A percentile compares a stretch with the other conserved stretches of the same genome.
These are phyloP conservation scores for Perodicticus potto DNA, from an alignment of 2,797 vertebrate genomes.

Conservation along the genomic window DNA sequence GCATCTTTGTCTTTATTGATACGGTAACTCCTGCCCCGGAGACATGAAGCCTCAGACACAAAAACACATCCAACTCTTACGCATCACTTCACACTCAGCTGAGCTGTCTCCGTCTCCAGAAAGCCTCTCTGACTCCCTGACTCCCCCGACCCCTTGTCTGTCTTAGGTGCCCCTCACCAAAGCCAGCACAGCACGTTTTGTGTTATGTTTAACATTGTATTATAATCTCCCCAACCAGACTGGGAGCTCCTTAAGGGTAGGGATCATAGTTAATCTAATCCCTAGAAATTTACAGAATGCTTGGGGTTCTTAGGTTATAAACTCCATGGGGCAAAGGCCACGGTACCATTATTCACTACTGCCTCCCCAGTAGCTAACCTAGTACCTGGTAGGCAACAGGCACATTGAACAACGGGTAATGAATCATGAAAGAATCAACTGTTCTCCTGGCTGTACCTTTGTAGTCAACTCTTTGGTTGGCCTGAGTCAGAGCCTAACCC, in stretches of 20 bases:
- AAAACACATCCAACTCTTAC: not conserved
- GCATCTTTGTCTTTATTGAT: not conserved
- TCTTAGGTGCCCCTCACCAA: not conserved
- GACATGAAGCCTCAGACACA: not conserved
- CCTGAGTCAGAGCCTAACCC: not conserved
- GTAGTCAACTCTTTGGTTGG: not conserved
- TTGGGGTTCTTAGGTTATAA: not conserved
- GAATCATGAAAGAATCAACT: not conserved
- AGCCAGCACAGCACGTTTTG: not conserved
- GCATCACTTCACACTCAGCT: not conserved
- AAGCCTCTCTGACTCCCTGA: not conserved
- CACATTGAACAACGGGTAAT: not conserved
- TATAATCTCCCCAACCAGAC: not conserved
- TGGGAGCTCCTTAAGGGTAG: not conserved
- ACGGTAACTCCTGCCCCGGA: not conserved
- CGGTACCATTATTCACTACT: not conserved
- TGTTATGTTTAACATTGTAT: not conserved
- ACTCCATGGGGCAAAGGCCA: not conserved
- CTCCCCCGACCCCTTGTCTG: not conserved
- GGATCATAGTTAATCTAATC: not conserved
- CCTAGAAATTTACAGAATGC: not conserved
- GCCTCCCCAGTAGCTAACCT: not conserved
- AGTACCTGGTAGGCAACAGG: not conserved
- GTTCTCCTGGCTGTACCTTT: not conserved
- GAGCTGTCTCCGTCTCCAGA: not conserved